Base-by-base conservation (phyloP, 2,888 invertebrate species). In the Drosophila nr. medialis region DNA sequence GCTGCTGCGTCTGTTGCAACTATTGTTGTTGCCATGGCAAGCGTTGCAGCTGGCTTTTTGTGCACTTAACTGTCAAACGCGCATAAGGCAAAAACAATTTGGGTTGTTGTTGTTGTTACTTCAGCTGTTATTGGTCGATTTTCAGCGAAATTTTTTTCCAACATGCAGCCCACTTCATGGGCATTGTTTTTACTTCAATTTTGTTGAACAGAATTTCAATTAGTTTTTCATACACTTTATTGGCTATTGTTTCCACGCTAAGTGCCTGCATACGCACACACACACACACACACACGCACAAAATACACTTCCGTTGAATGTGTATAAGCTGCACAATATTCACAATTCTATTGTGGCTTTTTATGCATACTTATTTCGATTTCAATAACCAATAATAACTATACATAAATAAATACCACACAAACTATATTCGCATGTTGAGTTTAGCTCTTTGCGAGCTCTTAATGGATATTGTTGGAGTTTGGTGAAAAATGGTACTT, bases 181-280 rank as follows among this genome's bases (percentile, higher is more conserved):
- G 68, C 64, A 84, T 77, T 89, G 82, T 89, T 83, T 83, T 72
- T 71, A 60, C 73, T 77, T 79, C 76, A 83, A 83, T 82, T 85
- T 76, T 85, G 83, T 82, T 78, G 72, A 75, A 81, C 89, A 88
- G 69, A 75, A 79, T 81, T 88, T 86, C 86, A 86, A 86, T 90
- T 90, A 90, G 90, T 90, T 85, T 79, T 86, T 77, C 71, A 75
- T 85, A 67, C 75, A 87, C 72, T 81, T 88, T 83, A 88, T 90
- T 88, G 90, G 86, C 86, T 77, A 86, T 90, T 86, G 90, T 88
- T 89, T 83, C 83, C 71, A 67, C 79, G 79, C 72, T 84, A 89
- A 86, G 85, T 86, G 86, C 81, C 73, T 60, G 27, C 55, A 59
- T 50, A 15, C 62, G 50, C 64, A n/a, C 55, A 45, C 58, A 55